Percentiles rank a stretch among this genome's conserved stretches.
Evolutionary conservation across 1,140 invertebrate species (phyloP).

Genomic region (Trissolcus basalis): DNA sequence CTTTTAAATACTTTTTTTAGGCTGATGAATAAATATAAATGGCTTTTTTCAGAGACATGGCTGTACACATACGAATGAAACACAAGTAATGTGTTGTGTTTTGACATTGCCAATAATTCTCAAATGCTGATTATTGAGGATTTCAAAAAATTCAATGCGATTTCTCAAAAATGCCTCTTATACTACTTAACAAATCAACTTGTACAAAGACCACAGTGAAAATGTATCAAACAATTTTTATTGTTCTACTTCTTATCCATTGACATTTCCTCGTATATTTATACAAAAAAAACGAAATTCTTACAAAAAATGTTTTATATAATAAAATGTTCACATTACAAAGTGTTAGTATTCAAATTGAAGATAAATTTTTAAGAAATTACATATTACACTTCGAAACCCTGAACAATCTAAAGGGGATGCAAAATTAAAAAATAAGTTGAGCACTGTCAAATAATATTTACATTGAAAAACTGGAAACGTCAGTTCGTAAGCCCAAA

Average conservation of each 20-base stretch:
- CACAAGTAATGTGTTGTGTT: slow-evolving; percentile 15
- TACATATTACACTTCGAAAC: slow-evolving; percentile 10
- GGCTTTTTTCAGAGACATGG: slow-evolving; percentile 19
- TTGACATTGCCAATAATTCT: slow-evolving; percentile 6
- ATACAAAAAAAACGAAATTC: neutral
- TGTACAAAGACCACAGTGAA: neutral
- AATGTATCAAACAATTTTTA: neutral
- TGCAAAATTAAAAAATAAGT: slow-evolving; percentile 10
- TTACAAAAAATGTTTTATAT: neutral
- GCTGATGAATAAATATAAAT: slow-evolving; percentile 26
- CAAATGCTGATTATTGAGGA: slow-evolving; percentile 2
- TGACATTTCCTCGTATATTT: neutral
- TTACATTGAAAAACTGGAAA: slow-evolving; percentile 14
- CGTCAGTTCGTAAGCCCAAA: slow-evolving; percentile 22
- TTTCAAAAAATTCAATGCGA: neutral
- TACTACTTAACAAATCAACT: neutral
- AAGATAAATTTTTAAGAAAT: slow-evolving; percentile 17
- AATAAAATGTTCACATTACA: neutral
- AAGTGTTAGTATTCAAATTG: slow-evolving; percentile 1
- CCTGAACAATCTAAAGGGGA: neutral
- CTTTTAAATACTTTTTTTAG: slow-evolving; percentile 18
- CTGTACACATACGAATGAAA: slow-evolving; percentile 20
- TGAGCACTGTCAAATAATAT: slow-evolving; percentile 27
- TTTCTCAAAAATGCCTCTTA: slow-evolving; percentile 17
- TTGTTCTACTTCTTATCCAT: too few relatives aligned